These are phyloP conservation scores for Eleutherodactylus coqui DNA, from an alignment of 2,797 vertebrate genomes.

Conservation along the genomic window DNA sequence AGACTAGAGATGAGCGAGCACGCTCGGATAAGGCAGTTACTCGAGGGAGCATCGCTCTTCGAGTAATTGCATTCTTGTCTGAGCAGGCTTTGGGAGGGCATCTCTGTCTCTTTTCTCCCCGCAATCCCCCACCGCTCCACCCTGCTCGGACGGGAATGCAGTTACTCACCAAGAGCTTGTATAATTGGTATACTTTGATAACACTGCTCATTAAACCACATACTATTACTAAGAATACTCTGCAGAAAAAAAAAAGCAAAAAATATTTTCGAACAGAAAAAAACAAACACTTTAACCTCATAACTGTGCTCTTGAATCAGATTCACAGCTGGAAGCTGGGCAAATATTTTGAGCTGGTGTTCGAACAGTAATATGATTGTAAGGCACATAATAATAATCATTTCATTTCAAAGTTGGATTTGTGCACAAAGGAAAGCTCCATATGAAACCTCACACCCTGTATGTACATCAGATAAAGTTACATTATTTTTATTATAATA, in stretches of 20 bases:
- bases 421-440: background rate
- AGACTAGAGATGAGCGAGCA: no score
- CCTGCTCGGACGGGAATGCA: no score
- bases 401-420: background rate
- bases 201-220: background rate
- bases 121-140: no score
- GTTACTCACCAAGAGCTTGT: background rate
- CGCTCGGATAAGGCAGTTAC: no score
- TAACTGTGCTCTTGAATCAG: background rate
- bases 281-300: background rate
- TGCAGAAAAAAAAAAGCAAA: background rate
- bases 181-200: background rate
- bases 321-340: background rate
- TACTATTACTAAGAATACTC: background rate
- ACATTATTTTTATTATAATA: no score
- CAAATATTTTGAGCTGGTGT: background rate
- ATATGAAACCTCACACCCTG: background rate
- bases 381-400: background rate
- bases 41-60: no score
- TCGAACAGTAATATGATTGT: background rate
- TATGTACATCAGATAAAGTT: background rate
- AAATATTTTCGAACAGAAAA: background rate
- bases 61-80: no score
- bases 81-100: no score
- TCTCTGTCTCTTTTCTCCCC: no score